These are phyloP conservation scores for Cinclus cinclus DNA, from an alignment of 2,113 vertebrate genomes.

Conservation along the genomic window DNA sequence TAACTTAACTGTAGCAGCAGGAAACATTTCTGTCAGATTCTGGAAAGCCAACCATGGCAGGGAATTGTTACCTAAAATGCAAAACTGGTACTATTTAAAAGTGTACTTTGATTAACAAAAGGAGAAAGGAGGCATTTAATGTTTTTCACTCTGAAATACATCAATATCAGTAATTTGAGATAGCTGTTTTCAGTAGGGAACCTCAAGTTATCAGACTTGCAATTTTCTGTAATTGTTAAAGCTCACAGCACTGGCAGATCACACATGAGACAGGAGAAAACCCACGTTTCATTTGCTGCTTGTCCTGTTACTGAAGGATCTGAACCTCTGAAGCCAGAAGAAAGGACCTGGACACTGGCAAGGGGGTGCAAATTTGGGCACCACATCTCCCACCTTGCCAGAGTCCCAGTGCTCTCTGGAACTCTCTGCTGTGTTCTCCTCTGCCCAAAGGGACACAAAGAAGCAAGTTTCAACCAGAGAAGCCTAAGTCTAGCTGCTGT, in stretches of 20 bases:
- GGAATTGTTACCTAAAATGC: not conserved
- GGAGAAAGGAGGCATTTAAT: not conserved
- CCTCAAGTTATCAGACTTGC: not conserved
- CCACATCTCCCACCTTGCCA: not conserved
- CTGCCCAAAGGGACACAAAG: not conserved
- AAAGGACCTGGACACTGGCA: not conserved
- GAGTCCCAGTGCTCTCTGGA: not conserved
- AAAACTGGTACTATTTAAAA: constrained; percentile 37
- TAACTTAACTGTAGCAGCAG: constrained; percentile 7
- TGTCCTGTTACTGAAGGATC: not conserved
- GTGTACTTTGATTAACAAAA: constrained; percentile 14
- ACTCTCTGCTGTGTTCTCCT: not conserved
- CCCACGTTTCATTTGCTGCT: not conserved
- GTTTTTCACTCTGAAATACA: not conserved
- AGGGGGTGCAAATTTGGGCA: not conserved
- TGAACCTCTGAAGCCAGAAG: not conserved
- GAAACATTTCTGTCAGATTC: not conserved
- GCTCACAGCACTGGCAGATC: not conserved
- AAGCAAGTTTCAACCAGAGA: not conserved
- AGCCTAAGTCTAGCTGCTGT: not conserved
- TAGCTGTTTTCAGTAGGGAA: not conserved
- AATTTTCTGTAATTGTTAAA: not conserved
- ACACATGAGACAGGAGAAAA: not conserved
- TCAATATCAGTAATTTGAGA: not conserved
- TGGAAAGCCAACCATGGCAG: constrained; percentile 6